phyloP scores from a whole-genome alignment of 2,888 invertebrate genomes.

The Tineola bisselliella region DNA sequence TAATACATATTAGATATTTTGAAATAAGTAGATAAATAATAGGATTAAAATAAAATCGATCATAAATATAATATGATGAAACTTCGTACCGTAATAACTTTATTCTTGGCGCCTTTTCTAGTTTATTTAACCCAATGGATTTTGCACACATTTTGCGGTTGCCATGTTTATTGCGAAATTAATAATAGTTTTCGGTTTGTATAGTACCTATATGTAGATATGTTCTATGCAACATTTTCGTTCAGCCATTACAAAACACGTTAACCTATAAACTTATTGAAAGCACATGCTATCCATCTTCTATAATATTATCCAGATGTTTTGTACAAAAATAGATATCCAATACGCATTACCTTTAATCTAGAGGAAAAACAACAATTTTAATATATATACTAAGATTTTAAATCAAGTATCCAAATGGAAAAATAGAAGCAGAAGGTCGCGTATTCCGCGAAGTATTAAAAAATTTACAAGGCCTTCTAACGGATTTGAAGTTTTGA shows the following conservation, averaged over 20 bases:
- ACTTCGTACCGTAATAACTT: no score
- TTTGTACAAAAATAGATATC: constrained; percentile 9
- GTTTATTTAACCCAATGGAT: no score
- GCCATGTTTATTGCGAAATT: background rate
- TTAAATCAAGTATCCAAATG: background rate
- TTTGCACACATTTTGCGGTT: background rate
- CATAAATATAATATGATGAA: no score
- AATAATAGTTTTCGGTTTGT: background rate
- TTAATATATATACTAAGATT: background rate
- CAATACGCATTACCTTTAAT: constrained; percentile 1
- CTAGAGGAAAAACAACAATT: background rate
- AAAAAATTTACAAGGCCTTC: background rate
- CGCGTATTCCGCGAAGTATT: background rate
- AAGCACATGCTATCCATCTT: background rate
- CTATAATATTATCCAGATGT: constrained; percentile 9
- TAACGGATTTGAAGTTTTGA: background rate
- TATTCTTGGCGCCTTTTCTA: no score
- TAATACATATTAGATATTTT: no score
- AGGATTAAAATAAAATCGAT: no score
- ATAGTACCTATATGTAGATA: background rate
- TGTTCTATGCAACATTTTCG: background rate
- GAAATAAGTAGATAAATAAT: no score
- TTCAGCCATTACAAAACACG: background rate
- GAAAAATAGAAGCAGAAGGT: background rate
- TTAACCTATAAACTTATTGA: background rate